Evolutionary conservation across 2,888 invertebrate genomes (phyloP).

Genomic region (Parascotia fuliginaria): DNA sequence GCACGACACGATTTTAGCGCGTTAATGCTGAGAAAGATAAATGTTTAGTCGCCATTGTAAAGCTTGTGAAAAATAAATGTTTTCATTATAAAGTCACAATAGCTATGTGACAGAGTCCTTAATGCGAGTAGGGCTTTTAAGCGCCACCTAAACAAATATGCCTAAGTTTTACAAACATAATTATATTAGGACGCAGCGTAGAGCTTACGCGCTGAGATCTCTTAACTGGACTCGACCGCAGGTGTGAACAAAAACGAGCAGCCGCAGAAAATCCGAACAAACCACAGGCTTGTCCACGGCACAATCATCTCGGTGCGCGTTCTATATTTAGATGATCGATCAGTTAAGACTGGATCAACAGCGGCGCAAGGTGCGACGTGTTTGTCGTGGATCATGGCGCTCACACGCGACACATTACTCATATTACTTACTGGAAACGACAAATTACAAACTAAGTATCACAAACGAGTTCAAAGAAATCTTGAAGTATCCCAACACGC

Average conservation of each 20-base stretch:
- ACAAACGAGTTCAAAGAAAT: constrained; percentile 53
- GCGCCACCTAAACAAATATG: constrained; percentile 38
- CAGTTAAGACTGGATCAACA: constrained; percentile 62
- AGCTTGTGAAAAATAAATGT: constrained; percentile 62
- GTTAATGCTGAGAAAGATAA: constrained; percentile 78
- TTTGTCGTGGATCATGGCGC: constrained; percentile 40
- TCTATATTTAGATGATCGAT: constrained; percentile 74
- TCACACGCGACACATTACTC: constrained; percentile 59
- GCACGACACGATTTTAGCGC: constrained; percentile 76
- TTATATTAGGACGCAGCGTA: constrained; percentile 33
- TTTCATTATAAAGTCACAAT: constrained; percentile 49
- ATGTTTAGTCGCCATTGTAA: constrained; percentile 69
- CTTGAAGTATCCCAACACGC: constrained; percentile 46
- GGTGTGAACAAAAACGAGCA: constrained; percentile 71
- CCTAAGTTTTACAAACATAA: constrained; percentile 32
- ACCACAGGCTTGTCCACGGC: constrained; percentile 65
- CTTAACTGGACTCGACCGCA: constrained; percentile 68
- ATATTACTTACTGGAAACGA: constrained; percentile 50
- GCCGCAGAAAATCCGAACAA: constrained; percentile 64
- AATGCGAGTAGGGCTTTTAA: constrained; percentile 28
- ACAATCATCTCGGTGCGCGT: constrained; percentile 70
- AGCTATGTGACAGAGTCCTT: constrained; percentile 38
- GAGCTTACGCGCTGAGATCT: constrained; percentile 44
- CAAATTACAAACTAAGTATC: constrained; percentile 54
- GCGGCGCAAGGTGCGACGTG: constrained; percentile 67